These are phyloP conservation scores for Amphilophus citrinellus DNA, from an alignment of 2,113 vertebrate genomes.

Conservation along the genomic window DNA sequence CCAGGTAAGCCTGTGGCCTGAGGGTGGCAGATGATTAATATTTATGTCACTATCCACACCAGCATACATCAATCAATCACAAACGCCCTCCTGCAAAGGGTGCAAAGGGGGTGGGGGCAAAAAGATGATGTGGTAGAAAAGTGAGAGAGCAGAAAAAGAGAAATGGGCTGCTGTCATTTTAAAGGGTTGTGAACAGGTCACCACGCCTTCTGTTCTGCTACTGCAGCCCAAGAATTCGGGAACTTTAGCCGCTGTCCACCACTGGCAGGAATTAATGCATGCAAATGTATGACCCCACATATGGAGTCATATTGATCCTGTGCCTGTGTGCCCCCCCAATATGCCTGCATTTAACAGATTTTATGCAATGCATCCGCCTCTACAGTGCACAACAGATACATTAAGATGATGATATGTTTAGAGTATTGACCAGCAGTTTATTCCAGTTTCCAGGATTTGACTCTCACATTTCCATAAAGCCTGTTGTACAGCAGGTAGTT, in stretches of 20 bases:
- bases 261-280: slow-evolving; percentile 37
- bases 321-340: neutral
- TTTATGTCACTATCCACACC: slow-evolving; percentile 77
- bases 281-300: slow-evolving; percentile 51
- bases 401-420: slow-evolving; percentile 13
- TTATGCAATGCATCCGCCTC: slow-evolving; percentile 13
- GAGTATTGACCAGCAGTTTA: slow-evolving; percentile 5
- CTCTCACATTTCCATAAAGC: slow-evolving; percentile 25
- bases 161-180: slow-evolving; percentile 72
- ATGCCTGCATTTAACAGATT: neutral
- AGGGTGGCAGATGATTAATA: slow-evolving; percentile 77
- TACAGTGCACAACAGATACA: slow-evolving; percentile 3
- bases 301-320: slow-evolving; percentile 39
- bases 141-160: slow-evolving; percentile 42
- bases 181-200: slow-evolving; percentile 77
- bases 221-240: slow-evolving; percentile 46
- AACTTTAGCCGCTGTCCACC: slow-evolving; percentile 24
- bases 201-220: slow-evolving; percentile 62
- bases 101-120: slow-evolving; percentile 54
- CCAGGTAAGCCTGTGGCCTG: slow-evolving; percentile 58
- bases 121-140: slow-evolving; percentile 56
- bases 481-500: neutral
- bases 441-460: slow-evolving; percentile 21
- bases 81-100: slow-evolving; percentile 66
- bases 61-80: slow-evolving; percentile 80